Percentiles rank a stretch among this genome's conserved stretches.
These are phyloP conservation scores for Drosophila mimica DNA, from an alignment of 2,888 invertebrate species.

Conservation along the genomic window DNA sequence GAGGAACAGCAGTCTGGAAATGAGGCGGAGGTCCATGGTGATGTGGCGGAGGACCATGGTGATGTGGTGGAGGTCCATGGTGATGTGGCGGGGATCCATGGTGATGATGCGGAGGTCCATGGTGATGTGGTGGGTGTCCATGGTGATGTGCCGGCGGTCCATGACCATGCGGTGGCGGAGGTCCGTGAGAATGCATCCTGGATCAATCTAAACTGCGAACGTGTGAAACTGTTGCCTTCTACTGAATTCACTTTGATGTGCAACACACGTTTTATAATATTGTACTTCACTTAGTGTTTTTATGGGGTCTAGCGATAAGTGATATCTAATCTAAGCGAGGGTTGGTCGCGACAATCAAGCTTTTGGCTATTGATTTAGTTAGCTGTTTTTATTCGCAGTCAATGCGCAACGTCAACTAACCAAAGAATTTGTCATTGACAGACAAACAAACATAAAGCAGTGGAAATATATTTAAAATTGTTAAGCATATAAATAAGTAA, in stretches of 20 bases:
- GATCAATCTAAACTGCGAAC: slow-evolving; percentile 16
- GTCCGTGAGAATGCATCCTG: slow-evolving; percentile 37
- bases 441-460: too few species aligned
- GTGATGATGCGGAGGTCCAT: slow-evolving; percentile 39
- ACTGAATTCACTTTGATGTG: slow-evolving; percentile 34
- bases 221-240: slow-evolving; percentile 3
- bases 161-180: slow-evolving; percentile 3
- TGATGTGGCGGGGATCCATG: slow-evolving; percentile 28
- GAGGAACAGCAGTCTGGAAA: slow-evolving; percentile 2
- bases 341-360: slow-evolving; percentile 32
- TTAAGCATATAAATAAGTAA: too few species aligned
- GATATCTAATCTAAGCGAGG: slow-evolving; percentile 42
- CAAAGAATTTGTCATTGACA: slow-evolving; percentile 3
- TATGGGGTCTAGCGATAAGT: slow-evolving; percentile 34
- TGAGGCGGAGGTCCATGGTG: slow-evolving; percentile 36
- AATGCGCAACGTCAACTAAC: slow-evolving; percentile 26
- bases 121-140: slow-evolving; percentile 29
- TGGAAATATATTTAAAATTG: too few species aligned
- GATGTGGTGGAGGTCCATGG: slow-evolving; percentile 30
- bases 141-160: slow-evolving; percentile 28
- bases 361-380: slow-evolving; percentile 6
- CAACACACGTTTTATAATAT: slow-evolving; percentile 42
- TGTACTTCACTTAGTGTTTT: slow-evolving; percentile 19
- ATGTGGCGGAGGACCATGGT: slow-evolving; percentile 25
- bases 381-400: slow-evolving; percentile 7